These are phyloP conservation scores for Thelaira solivaga DNA, from an alignment of 2,888 invertebrate species.

Conservation along the genomic window DNA sequence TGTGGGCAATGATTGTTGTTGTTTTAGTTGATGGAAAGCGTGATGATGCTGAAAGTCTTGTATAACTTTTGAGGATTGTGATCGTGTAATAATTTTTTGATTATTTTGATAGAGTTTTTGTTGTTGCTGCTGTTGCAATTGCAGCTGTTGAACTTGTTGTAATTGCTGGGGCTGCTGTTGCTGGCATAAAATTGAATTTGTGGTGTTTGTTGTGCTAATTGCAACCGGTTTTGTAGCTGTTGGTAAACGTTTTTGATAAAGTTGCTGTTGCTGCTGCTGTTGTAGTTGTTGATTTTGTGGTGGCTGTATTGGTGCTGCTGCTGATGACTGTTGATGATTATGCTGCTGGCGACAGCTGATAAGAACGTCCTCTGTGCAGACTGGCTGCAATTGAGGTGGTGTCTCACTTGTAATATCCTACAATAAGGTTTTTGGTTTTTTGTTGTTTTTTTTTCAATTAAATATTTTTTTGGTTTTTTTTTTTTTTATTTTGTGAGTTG, in stretches of 20 bases:
- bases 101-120: slow-evolving; percentile 48
- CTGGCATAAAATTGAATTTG: slow-evolving; percentile 16
- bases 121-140: slow-evolving; percentile 23
- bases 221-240: slow-evolving; percentile 58
- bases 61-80: slow-evolving; percentile 73
- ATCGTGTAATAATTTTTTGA: slow-evolving; percentile 72
- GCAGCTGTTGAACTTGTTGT: slow-evolving; percentile 37
- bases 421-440: slow-evolving; percentile 29
- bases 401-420: slow-evolving; percentile 73
- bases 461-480: slow-evolving; percentile 17
- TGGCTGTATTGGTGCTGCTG: slow-evolving; percentile 28
- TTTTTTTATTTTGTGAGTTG: slow-evolving; percentile 33
- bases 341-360: slow-evolving; percentile 67
- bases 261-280: slow-evolving; percentile 45
- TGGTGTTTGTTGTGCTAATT: slow-evolving; percentile 62
- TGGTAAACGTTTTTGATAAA: slow-evolving; percentile 39
- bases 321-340: slow-evolving; percentile 13
- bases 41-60: slow-evolving; percentile 68
- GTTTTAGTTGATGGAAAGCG: slow-evolving; percentile 72
- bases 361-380: slow-evolving; percentile 70
- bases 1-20: slow-evolving; percentile 72
- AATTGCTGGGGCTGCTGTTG: slow-evolving; percentile 29
- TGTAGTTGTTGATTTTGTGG: slow-evolving; percentile 63
- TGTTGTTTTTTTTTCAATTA: not conserved
- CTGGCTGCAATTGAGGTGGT: slow-evolving; percentile 66